phyloP scores from a whole-genome alignment of 2,888 invertebrate genomes.

The Megastigmus dorsalis region DNA sequence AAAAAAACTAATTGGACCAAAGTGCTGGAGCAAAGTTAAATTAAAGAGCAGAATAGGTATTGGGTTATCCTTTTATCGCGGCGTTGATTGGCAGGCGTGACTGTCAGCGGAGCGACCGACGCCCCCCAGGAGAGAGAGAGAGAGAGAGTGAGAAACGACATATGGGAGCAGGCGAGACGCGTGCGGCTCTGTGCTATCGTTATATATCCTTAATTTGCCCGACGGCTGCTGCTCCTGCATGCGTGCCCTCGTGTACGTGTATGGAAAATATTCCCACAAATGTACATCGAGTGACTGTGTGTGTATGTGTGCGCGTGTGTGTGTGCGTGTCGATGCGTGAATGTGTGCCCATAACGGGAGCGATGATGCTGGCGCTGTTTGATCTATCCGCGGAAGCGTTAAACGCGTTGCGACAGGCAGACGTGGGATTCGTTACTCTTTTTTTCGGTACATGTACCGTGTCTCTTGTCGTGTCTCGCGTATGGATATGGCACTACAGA shows the following conservation, averaged over 20 bases:
- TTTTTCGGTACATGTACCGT: no score
- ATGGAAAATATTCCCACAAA: no score
- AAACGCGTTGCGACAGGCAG: no score
- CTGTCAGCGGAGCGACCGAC: not conserved
- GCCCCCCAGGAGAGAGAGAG: not conserved
- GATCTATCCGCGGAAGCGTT: no score
- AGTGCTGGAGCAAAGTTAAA: constrained; percentile 29
- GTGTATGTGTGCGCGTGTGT: not conserved
- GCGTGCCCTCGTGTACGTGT: not conserved
- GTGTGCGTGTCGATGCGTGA: not conserved
- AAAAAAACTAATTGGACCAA: constrained; percentile 35
- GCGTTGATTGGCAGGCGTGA: constrained; percentile 47
- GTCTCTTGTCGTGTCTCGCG: no score
- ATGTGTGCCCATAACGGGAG: no score
- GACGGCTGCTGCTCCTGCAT: not conserved
- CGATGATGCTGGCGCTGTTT: no score
- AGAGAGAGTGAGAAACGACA: no score
- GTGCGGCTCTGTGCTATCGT: no score
- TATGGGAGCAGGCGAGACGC: not conserved
- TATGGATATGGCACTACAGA: no score
- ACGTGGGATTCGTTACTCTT: no score
- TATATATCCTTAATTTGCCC: not conserved
- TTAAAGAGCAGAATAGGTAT: constrained; percentile 4
- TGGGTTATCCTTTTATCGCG: constrained; percentile 24
- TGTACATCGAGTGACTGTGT: no score